Evolutionary conservation across 2,113 vertebrate genomes (phyloP), one percentile per base, ranked within the genome.

Genomic region (Microtus montanus): DNA sequence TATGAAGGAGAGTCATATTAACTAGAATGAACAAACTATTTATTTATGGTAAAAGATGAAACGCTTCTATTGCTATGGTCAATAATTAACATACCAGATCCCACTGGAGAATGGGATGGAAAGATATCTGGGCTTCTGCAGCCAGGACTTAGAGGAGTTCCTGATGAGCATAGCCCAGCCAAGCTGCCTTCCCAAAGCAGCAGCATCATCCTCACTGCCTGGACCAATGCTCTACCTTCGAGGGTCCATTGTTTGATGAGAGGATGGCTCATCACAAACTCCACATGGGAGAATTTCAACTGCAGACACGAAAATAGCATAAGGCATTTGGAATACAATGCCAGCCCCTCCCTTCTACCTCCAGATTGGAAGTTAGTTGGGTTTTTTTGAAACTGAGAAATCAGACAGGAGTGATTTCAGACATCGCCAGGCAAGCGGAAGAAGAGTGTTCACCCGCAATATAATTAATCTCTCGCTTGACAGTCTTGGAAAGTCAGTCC

Each of bases 301-400:
- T n/a, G 49, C 84, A 30, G 58, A 14, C 64, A 54, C 1, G 44
- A 64, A 84, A 64, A 44, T 41, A 84, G 38, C 24, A 66, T 70
- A 44, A 87, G 66, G 33, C 49, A 15, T 38, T 75, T 35, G 14
- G 24, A 90, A 61, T 52, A 52, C 64, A 38, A 44, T 58, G 22
- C 0, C 35, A n/a, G 0, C 0, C 20, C 33, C 82, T 44, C 33
- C n/a, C 5, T n/a, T n/a, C 15, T 47, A 41, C 30, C 35, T 54
- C 13, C 1, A 5, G 64, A 41, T 80, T 3, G 0, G 17, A 79
- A 35, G 26, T 54, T 22, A n/a, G 54, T 0, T 0, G 12, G 52
- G n/a, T 15, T 17, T 66, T 19, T 24, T 19, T 24, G 0, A 24
- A n/a, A 38, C 4, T 47, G 84, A 89, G 91, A 92, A 78, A 30